These are phyloP conservation scores for Drosophila ficusphila DNA, from an alignment of 1,140 invertebrate genomes.

Conservation along the genomic window DNA sequence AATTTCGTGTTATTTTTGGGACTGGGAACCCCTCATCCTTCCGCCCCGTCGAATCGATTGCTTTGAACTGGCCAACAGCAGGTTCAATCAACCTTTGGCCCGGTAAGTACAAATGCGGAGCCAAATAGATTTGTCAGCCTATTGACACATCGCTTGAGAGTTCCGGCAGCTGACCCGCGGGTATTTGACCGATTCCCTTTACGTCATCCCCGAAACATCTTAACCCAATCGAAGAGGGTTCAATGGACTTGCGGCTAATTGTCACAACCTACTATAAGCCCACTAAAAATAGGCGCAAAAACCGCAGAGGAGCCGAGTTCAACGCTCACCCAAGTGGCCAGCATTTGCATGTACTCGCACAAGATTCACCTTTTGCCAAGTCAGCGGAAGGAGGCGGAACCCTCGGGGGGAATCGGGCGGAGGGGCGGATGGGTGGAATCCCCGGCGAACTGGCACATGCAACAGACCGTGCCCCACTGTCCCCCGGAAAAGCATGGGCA, in stretches of 20 bases:
- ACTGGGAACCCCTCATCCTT: conserved; percentile 1
- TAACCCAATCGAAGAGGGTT: conserved; percentile 61
- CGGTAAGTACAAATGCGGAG: conserved; percentile 23
- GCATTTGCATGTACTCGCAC: conserved; percentile 51
- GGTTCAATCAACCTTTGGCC: conserved; percentile 74
- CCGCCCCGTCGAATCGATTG: conserved; percentile 53
- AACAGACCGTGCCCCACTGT: conserved; percentile 37
- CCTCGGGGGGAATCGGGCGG: neutral
- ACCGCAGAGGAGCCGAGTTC: conserved; percentile 22
- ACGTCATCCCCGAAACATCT: conserved; percentile 56
- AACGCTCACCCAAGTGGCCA: conserved; percentile 41
- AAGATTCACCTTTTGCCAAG: conserved; percentile 53
- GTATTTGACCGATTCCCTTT: conserved; percentile 17
- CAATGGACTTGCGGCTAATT: conserved; percentile 72
- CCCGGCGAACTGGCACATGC: conserved; percentile 65
- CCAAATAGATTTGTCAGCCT: conserved; percentile 61
- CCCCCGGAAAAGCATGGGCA: conserved; percentile 8
- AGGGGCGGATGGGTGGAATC: neutral
- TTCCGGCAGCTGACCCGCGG: conserved; percentile 49
- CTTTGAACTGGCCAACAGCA: conserved; percentile 39
- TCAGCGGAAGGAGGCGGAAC: conserved; percentile 28
- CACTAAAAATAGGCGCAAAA: conserved; percentile 53
- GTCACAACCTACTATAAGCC: conserved; percentile 45
- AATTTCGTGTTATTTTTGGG: conserved; percentile 67
- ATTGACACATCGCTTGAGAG: conserved; percentile 62